A percentile compares a stretch with the other conserved stretches of the same genome.
Evolutionary conservation across 2,797 vertebrate genomes (phyloP).

Genomic region (Hafferia zeledoni): DNA sequence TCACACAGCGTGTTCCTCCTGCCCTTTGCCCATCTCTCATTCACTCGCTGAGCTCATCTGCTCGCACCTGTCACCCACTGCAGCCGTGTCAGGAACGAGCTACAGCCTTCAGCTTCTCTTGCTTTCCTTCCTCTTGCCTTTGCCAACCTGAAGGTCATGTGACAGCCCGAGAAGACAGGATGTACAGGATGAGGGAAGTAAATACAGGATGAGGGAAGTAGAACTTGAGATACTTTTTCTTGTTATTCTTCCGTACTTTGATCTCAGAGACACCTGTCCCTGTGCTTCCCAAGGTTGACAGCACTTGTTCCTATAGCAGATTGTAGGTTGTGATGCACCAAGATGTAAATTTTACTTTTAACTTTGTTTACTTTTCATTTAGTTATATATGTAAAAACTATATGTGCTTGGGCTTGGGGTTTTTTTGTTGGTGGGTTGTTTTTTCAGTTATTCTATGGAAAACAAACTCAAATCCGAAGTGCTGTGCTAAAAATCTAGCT

Average conservation of each 20-base stretch:
- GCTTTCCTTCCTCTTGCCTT: neutral
- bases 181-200: neutral
- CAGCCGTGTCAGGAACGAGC: neutral
- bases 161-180: neutral
- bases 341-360: neutral
- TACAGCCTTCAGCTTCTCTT: neutral
- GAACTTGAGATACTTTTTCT: neutral
- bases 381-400: neutral
- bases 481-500: neutral
- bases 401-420: neutral
- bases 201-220: neutral
- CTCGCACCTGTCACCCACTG: fast-evolving
- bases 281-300: neutral
- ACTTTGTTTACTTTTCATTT: neutral
- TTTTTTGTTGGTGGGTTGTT: neutral
- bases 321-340: neutral
- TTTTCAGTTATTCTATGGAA: neutral
- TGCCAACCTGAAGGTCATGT: neutral
- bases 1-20: fast-evolving
- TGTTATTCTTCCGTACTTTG: neutral
- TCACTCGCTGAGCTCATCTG: fast-evolving
- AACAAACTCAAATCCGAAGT: neutral
- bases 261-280: neutral
- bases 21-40: fast-evolving
- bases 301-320: neutral